These are phyloP conservation scores for Python bivittatus DNA, from an alignment of 2,113 vertebrate genomes.

Conservation along the genomic window DNA sequence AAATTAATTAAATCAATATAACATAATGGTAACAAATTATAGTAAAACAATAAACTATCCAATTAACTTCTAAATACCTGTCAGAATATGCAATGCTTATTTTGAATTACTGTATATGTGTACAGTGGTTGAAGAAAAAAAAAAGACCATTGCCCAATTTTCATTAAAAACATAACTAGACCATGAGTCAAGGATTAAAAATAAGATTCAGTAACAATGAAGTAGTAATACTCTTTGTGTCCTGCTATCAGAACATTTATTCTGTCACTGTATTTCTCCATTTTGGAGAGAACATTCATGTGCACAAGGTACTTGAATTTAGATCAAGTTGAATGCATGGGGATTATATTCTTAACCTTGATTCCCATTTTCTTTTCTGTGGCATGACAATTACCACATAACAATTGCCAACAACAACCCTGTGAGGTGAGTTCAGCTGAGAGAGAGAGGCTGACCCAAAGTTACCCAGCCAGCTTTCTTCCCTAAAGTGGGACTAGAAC, in stretches of 20 bases:
- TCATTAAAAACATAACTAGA: neutral
- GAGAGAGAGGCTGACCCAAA: no score
- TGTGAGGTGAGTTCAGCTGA: no score
- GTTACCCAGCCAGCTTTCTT: no score
- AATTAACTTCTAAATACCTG: neutral
- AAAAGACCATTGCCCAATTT: neutral
- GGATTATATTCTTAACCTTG: neutral
- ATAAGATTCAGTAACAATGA: neutral
- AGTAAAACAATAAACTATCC: neutral
- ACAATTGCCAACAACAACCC: no score
- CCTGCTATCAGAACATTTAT: neutral
- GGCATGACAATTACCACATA: neutral
- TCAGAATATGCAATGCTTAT: neutral
- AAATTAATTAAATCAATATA: neutral
- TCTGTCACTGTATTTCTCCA: neutral
- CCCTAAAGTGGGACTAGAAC: no score
- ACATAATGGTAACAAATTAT: neutral
- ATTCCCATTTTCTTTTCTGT: neutral
- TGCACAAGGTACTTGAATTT: neutral
- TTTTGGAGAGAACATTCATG: neutral
- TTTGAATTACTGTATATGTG: neutral
- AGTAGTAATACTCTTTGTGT: neutral
- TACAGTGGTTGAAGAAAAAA: neutral
- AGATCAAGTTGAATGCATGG: neutral
- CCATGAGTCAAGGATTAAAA: neutral